Evolutionary conservation across 64 coral and sea anemone species (phyloP).

Genomic region (Pachyseris speciosa): DNA sequence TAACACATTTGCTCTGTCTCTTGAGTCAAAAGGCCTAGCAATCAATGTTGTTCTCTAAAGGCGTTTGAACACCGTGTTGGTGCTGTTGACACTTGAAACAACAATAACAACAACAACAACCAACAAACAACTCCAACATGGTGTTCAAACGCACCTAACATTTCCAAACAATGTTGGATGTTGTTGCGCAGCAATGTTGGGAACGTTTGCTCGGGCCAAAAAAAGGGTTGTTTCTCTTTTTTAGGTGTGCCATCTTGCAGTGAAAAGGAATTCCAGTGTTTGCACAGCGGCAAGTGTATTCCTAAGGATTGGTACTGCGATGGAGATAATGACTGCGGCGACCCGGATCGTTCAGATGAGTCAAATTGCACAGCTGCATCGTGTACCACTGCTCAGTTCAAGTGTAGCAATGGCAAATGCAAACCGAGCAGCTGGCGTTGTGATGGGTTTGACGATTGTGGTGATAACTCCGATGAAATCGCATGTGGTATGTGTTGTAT

Average conservation of each 20-base stretch:
- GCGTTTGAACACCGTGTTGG: no score
- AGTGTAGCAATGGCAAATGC: conserved; percentile 76
- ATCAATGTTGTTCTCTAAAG: no score
- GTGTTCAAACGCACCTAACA: no score
- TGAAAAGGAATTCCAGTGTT: conserved; percentile 70
- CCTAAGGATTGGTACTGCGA: conserved; percentile 79
- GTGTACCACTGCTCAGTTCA: conserved; percentile 61
- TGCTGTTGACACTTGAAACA: no score
- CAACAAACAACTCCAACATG: no score
- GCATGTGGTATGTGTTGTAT: conserved; percentile 64
- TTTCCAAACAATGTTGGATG: no score
- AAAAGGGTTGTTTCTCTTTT: neutral
- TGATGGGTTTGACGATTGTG: conserved; percentile 79
- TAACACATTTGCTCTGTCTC: no score
- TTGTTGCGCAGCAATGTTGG: no score
- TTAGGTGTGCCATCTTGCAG: conserved; percentile 61
- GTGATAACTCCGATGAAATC: conserved; percentile 70
- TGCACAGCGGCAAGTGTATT: conserved; percentile 75
- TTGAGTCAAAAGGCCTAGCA: no score
- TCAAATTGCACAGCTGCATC: conserved; percentile 30
- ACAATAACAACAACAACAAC: no score
- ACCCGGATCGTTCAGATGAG: conserved; percentile 70
- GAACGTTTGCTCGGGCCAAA: no score
- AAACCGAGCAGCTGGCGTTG: conserved; percentile 67
- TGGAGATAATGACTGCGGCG: conserved; percentile 75